A percentile compares a stretch with the other conserved stretches of the same genome.
These are phyloP conservation scores for Furcula furcula DNA, from an alignment of 2,888 invertebrate genomes.

Conservation along the genomic window DNA sequence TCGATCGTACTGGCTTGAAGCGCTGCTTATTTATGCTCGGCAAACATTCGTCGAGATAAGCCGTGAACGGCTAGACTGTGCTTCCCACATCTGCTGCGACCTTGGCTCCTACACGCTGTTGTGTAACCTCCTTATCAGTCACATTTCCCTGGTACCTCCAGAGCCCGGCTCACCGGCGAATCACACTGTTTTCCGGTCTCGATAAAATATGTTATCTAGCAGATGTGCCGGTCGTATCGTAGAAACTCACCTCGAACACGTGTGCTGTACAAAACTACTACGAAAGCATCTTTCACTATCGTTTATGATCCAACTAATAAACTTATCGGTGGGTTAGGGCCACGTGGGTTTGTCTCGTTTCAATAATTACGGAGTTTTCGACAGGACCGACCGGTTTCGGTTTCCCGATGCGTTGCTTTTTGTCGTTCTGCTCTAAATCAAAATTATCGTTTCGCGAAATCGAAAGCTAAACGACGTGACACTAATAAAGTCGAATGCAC, in stretches of 20 bases:
- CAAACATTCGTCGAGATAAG: conserved; percentile 73
- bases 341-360: conserved; percentile 53
- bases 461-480: conserved; percentile 75
- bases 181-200: conserved; percentile 72
- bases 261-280: conserved; percentile 37
- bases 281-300: conserved; percentile 58
- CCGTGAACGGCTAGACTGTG: conserved; percentile 70
- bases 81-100: conserved; percentile 79
- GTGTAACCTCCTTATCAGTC: conserved; percentile 77
- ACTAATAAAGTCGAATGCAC: conserved; percentile 41
- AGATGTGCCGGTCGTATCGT: conserved; percentile 41
- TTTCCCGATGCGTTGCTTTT: conserved; percentile 48
- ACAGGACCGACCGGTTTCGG: conserved; percentile 60
- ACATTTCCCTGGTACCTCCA: conserved; percentile 58
- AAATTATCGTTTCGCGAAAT: conserved; percentile 71
- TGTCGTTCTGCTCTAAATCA: conserved; percentile 58
- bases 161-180: conserved; percentile 52
- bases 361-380: conserved; percentile 69
- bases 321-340: conserved; percentile 32
- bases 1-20: conserved; percentile 39
- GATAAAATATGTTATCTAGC: conserved; percentile 61
- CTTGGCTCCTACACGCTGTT: conserved; percentile 71
- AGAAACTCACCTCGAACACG: conserved; percentile 24
- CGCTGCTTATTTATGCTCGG: conserved; percentile 69
- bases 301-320: conserved; percentile 47